phyloP scores from a whole-genome alignment of 92 coral and sea anemone species.

The Chrysogorgia sp. region DNA sequence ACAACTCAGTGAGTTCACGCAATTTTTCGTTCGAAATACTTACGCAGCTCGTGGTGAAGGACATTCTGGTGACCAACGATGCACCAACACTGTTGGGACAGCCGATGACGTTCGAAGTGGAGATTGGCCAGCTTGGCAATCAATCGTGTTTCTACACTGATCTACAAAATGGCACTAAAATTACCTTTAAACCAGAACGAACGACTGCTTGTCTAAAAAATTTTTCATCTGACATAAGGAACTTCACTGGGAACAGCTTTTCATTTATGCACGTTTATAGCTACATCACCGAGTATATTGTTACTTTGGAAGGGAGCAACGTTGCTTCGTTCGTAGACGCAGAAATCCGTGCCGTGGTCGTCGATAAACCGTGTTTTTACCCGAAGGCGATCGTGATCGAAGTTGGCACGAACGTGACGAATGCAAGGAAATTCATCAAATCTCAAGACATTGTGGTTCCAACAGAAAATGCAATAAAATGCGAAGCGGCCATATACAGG shows the following conservation, averaged over 20 bases:
- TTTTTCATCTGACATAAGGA: constrained; percentile 40
- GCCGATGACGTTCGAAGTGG: constrained; percentile 50
- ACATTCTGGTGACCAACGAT: constrained; percentile 50
- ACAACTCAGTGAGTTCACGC: constrained; percentile 61
- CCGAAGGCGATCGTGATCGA: constrained; percentile 73
- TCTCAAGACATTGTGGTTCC: constrained; percentile 50
- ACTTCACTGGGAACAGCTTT: constrained; percentile 57
- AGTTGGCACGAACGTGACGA: constrained; percentile 54
- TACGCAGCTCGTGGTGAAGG: constrained; percentile 58
- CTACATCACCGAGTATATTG: constrained; percentile 26
- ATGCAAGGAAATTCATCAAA: constrained; percentile 50
- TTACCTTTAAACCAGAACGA: constrained; percentile 44
- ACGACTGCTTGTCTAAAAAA: constrained; percentile 50
- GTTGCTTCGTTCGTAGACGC: constrained; percentile 46
- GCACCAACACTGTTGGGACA: constrained; percentile 53
- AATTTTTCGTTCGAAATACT: constrained; percentile 6
- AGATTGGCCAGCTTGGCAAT: constrained; percentile 64
- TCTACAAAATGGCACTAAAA: constrained; percentile 60
- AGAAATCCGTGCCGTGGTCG: constrained; percentile 43
- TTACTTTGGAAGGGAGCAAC: constrained; percentile 63
- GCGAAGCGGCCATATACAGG: constrained; percentile 80
- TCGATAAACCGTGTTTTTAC: constrained; percentile 68
- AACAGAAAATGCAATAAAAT: constrained; percentile 57
- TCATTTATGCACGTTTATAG: constrained; percentile 42
- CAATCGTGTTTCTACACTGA: constrained; percentile 62